These are phyloP conservation scores for Equus przewalskii DNA, from an alignment of 2,113 vertebrate genomes.

Conservation along the genomic window DNA sequence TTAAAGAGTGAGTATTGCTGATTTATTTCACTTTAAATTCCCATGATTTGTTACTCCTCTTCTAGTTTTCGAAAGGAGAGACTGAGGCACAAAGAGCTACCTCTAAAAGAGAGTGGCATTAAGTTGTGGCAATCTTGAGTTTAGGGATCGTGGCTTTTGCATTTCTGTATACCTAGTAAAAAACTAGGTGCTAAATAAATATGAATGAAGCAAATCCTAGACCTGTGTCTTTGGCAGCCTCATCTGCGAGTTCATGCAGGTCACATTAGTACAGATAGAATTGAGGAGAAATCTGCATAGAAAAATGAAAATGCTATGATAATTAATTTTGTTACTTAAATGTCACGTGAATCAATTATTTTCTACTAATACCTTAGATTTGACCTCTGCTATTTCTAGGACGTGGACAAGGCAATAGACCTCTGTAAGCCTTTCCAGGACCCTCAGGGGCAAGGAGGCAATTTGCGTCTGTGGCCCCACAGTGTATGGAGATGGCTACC, in stretches of 20 bases:
- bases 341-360: constrained; percentile 50
- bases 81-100: not conserved
- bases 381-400: not conserved
- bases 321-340: constrained; percentile 50
- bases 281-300: not conserved
- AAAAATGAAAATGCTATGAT: constrained; percentile 15
- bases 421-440: not conserved
- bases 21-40: not conserved
- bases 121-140: not conserved
- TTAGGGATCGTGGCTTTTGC: not conserved
- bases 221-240: not conserved
- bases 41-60: too few species aligned
- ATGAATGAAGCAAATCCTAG: not conserved
- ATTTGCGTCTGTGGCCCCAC: not conserved
- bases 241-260: not conserved
- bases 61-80: not conserved
- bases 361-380: constrained; percentile 2
- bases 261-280: not conserved
- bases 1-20: not conserved
- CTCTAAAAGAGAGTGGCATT: not conserved
- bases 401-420: not conserved
- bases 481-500: too few species aligned
- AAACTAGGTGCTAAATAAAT: not conserved
- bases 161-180: not conserved
- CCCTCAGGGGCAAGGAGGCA: not conserved